Evolutionary conservation across 2,888 invertebrate genomes (phyloP).

Genomic region (Tortricodes alternella): DNA sequence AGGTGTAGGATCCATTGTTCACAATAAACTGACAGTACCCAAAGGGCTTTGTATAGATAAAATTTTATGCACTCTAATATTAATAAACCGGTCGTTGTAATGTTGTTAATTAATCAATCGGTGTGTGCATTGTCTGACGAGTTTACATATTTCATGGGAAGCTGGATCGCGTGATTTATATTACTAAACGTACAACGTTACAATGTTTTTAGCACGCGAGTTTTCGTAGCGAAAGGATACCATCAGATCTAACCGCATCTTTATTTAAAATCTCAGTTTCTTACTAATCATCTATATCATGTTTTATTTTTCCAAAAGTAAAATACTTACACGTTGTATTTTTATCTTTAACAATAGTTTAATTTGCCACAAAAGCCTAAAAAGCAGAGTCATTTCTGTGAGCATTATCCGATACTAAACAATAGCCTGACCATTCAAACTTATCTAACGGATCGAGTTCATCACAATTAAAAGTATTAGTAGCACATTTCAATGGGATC

Average conservation of each 20-base stretch:
- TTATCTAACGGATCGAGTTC: constrained; percentile 61
- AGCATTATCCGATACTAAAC: constrained; percentile 35
- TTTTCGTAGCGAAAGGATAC: constrained; percentile 2
- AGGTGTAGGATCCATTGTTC: constrained; percentile 64
- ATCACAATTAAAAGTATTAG: constrained; percentile 58
- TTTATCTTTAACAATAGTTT: constrained; percentile 17
- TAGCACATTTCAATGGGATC: constrained; percentile 59
- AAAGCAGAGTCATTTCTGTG: constrained; percentile 23
- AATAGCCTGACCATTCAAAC: constrained; percentile 44
- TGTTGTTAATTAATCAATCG: constrained; percentile 73
- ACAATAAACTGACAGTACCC: constrained; percentile 51
- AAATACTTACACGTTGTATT: not conserved
- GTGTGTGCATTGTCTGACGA: constrained; percentile 48
- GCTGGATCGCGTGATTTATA: constrained; percentile 5
- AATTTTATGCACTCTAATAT: constrained; percentile 65
- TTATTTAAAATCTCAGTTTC: not conserved
- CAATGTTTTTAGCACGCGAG: constrained; percentile 2
- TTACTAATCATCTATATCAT: not conserved
- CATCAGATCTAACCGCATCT: not conserved
- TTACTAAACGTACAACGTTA: not conserved
- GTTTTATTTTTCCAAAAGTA: not conserved
- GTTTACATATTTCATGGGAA: constrained; percentile 41
- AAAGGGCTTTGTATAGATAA: constrained; percentile 51
- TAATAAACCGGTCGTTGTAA: constrained; percentile 71
- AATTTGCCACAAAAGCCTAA: constrained; percentile 14